Evolutionary conservation across 2,797 vertebrate genomes (phyloP), one percentile per base, ranked within the genome.

Genomic region (Sebastes jordani): DNA sequence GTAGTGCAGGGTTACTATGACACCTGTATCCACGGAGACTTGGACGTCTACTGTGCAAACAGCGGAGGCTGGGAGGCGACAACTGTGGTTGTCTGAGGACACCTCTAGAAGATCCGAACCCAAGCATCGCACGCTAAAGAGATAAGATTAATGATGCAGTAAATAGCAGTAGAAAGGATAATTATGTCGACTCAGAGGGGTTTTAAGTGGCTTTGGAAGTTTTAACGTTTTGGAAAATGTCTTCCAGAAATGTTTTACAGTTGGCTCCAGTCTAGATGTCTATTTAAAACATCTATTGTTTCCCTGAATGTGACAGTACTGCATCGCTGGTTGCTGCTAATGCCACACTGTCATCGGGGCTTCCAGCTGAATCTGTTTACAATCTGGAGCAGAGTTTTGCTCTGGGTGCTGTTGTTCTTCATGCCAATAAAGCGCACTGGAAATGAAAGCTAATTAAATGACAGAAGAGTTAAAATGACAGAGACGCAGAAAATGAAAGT

Each of bases 401-500:
- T 36, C 46, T 42, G 61, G 56, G 20, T 71, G 16, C 66, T 55
- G 13, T 65, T 64, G 63, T 27, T 11, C 62, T 32, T 60, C 30
- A n/a, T 27, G 77, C 62, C 72, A 78, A 71, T 54, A 49, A 66
- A 75, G 32, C 42, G 23, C 23, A 42, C 27, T 80, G 84, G 70
- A 78, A 82, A 84, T 63, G 46, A 88, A 77, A 70, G 67, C 10
- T 76, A 75, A 71, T 59, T 13, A 65, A 77, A 78, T 18, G 80
- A 81, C 22, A 58, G 65, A 78, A 46, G 63, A 74, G 81, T 27
- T 23, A 58, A 4, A 80, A 74, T 38, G 78, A 86, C 68, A 81
- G 63, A 71, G 68, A 77, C 2, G n/a, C 66, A 72, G 77, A 80
- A 59, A 81, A 69, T 20, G 9, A 88, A 86, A 85, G 85, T 75